Evolutionary conservation across 2,113 vertebrate genomes (phyloP), one percentile per base, ranked within the genome.

Genomic region (Aviceda subcristata): DNA sequence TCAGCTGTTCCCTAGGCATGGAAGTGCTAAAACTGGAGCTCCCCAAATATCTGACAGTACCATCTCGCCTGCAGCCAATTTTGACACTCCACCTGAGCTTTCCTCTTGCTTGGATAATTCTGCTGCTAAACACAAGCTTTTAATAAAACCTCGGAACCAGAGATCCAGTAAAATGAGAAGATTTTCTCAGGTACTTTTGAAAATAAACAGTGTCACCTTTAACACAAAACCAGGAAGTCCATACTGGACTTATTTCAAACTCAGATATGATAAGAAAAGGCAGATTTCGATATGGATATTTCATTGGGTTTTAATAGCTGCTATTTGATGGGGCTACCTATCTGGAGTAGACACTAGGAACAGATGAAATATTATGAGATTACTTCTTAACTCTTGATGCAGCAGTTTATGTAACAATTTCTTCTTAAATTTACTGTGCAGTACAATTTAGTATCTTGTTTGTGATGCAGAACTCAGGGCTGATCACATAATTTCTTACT

Each of bases 121-220:
- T 74, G 99, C 99, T 38, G 99, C 99, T 34, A 99, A 98, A 64
- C 99, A 99, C 92, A 99, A 99, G 60, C 99, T 99, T 98, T 98
- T 99, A 53, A 94, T 99, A 60, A 99, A 99, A 88, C 99, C 99
- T 30, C 98, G 98, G 89, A 99, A 99, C 74, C 99, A 99, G 97
- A 98, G 99, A 82, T 99, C 98, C 69, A 98, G 98, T 72, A 99
- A 98, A 94, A 97, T 93, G 88, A 98, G 98, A 97, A 98, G 97
- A 53, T 91, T 95, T 48, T 83, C 97, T 82, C 94, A 96, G 92
- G 99, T 99, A 98, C 97, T 93, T 26, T 5, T 93, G 46, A 59
- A 92, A 92, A 93, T 56, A 36, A 87, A 39, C 9, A 34, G 26
- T n/a, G 15, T 72, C 62, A 59, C 41, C 32, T 93, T 36, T 89